Evolutionary conservation across 2,888 invertebrate species (phyloP), one percentile per base, ranked within the genome.

Genomic region (Mimumesa dahlbomi): DNA sequence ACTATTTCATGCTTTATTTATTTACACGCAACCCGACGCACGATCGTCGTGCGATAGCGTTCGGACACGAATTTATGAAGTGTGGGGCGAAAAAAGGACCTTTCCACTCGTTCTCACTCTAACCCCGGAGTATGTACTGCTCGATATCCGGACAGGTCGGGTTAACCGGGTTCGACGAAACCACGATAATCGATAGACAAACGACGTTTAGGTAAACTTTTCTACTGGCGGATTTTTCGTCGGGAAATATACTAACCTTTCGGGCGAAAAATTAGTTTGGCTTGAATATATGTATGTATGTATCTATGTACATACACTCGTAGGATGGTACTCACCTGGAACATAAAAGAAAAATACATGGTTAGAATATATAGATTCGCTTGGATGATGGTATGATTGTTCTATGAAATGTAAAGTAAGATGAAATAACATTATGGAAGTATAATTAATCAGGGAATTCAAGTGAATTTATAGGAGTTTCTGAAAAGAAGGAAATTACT

Each of bases 1-100:
- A 80, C 73, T 79, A 81, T 78, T 77, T 78, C 75, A 73, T 75
- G 70, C 73, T 78, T 82, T 81, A 84, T 84, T 84, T 82, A 82
- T 84, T 83, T 79, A 83, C 79, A 82, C 82, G 82, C 76, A 58
- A 76, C 61, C 71, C 67, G 73, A 75, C 76, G 69, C 74, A 77
- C 68, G 79, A 79, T 82, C 74, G 59, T 18, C 72, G 68, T n/a
- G n/a, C n/a, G 80, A 84, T 82, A 82, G 49, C 64, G 62, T 65
- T 14, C 61, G 25, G 69, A 65, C 73, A 63, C 63, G 73, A 73
- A 83, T 84, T 83, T 83, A 82, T 82, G 73, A 84, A 84, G 80
- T 73, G 74, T 65, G 68, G 49, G 52, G 36, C 49, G 57, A 49
- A 71, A 77, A 59, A 70, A 65, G 53, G 46, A 63, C 57, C 64